Percentiles rank a stretch among this genome's conserved stretches.
Conservation (phyloP, 2,888 invertebrate genomes). For the Oscheius sp. region DNA sequence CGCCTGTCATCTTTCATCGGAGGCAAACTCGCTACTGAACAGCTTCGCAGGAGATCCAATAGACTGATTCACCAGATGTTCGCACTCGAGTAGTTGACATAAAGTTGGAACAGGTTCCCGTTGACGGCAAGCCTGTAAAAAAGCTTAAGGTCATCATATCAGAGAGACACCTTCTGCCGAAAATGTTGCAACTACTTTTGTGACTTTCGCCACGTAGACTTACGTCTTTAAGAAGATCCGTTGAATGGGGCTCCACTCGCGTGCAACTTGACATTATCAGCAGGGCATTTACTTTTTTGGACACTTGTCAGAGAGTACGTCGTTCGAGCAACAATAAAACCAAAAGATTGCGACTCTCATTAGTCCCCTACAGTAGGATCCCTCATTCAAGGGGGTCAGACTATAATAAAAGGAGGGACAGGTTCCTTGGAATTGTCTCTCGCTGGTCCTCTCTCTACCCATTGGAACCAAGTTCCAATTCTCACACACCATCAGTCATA, state of each 20-base stretch:
- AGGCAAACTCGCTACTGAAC: slow-evolving; percentile 30
- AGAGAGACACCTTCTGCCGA: not conserved
- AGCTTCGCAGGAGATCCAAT: not conserved
- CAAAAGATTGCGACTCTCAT: no score
- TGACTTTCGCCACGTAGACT: not conserved
- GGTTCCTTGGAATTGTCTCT: not conserved
- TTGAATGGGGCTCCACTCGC: not conserved
- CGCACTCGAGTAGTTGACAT: not conserved
- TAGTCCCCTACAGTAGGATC: no score
- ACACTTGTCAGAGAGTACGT: no score
- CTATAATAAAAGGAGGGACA: not conserved
- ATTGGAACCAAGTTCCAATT: no score
- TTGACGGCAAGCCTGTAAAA: slow-evolving; percentile 9
- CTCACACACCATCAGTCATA: no score
- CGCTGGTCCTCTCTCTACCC: not conserved
- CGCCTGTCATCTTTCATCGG: slow-evolving; percentile 30
- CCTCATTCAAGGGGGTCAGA: no score
- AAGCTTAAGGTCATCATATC: slow-evolving; percentile 32
- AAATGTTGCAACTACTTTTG: not conserved
- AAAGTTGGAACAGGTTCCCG: slow-evolving; percentile 25
- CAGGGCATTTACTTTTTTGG: not conserved
- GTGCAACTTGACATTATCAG: slow-evolving; percentile 18
- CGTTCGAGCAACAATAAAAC: no score
- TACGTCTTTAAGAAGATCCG: not conserved
- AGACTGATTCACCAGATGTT: not conserved